Conservation (phyloP, 2,113 vertebrate species). For the human region GRCh38 chr19:18488501-18489000, state of each 20-base stretch:
- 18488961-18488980: neutral
- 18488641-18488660: too few species aligned
- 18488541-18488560: neutral
- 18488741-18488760: neutral
- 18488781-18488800: neutral
- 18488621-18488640: neutral
- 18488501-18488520: neutral
- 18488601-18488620: neutral
- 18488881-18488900: neutral
- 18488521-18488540: neutral
- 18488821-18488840: neutral
- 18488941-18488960: neutral
- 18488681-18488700: neutral
- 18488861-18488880: neutral
- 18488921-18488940: neutral
- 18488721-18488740: too few species aligned
- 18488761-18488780: neutral
- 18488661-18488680: neutral
- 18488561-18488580: neutral
- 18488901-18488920: neutral
- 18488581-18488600: neutral
- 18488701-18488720: neutral
- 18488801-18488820: fast-evolving
- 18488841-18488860: neutral
- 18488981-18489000: neutral